Percentiles rank a stretch among this genome's conserved stretches.
These are phyloP conservation scores for Lottia gigantea DNA, from an alignment of 2,888 invertebrate genomes.

Conservation along the genomic window DNA sequence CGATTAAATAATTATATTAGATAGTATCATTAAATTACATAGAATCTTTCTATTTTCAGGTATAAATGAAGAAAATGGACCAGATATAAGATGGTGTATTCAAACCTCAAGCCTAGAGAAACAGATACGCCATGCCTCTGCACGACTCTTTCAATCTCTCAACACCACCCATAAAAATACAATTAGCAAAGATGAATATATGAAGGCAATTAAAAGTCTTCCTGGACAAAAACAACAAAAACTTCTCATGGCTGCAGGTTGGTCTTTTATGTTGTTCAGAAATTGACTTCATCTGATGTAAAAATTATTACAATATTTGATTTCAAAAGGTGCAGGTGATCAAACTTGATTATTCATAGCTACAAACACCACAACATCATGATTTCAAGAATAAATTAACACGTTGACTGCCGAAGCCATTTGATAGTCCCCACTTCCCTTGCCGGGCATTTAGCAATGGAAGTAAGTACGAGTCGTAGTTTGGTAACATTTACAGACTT, in stretches of 20 bases:
- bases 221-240: constrained; percentile 53
- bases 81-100: constrained; percentile 82
- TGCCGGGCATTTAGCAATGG: no score
- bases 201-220: constrained; percentile 50
- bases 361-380: no score
- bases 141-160: constrained; percentile 84
- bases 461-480: no score
- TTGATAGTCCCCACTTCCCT: no score
- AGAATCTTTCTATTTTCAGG: constrained; percentile 68
- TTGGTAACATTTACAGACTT: no score
- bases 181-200: constrained; percentile 76
- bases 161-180: constrained; percentile 73
- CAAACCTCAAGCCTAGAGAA: constrained; percentile 88
- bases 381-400: no score
- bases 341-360: no score
- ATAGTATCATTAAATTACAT: background rate
- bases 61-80: constrained; percentile 79
- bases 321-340: no score
- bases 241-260: constrained; percentile 61
- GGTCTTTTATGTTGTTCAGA: constrained; percentile 10
- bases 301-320: no score
- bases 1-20: no score
- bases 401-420: no score
- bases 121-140: constrained; percentile 86
- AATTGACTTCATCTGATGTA: no score